A percentile compares a stretch with the other conserved stretches of the same genome.
Evolutionary conservation across 2,888 invertebrate species (phyloP).

Genomic region (Taphrorychus bicolor): DNA sequence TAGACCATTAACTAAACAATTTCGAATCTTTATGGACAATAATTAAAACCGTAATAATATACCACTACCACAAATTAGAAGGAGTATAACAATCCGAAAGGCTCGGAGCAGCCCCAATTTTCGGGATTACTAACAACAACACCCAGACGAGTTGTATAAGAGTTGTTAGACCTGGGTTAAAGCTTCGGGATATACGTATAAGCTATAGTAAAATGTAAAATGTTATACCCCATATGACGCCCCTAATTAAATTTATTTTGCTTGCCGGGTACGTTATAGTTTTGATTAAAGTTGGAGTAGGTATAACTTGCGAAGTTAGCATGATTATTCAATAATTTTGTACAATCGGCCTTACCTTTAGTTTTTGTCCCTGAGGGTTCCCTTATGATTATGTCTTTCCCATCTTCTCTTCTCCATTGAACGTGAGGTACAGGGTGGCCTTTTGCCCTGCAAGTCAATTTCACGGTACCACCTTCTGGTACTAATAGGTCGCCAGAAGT

Average conservation of each 20-base stretch:
- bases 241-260: background rate
- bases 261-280: background rate
- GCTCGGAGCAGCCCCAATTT: constrained; percentile 4
- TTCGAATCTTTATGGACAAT: background rate
- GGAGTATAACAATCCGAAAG: background rate
- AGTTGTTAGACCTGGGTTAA: constrained; percentile 14
- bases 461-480: constrained; percentile 79
- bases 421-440: constrained; percentile 83
- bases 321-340: background rate
- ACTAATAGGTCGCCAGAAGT: constrained; percentile 91
- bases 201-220: background rate
- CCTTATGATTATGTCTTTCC: constrained; percentile 78
- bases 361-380: constrained; percentile 65
- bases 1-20: background rate
- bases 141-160: constrained; percentile 22
- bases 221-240: background rate
- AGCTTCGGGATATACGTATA: too few species aligned
- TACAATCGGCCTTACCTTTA: constrained; percentile 52
- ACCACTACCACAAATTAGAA: background rate
- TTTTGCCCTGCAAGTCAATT: constrained; percentile 73
- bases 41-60: constrained; percentile 5
- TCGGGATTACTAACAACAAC: constrained; percentile 17
- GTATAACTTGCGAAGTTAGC: background rate
- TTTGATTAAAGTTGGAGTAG: background rate
- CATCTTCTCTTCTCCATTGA: constrained; percentile 86